phyloP scores from a whole-genome alignment of 2,113 vertebrate species.

The Hylia prasina region DNA sequence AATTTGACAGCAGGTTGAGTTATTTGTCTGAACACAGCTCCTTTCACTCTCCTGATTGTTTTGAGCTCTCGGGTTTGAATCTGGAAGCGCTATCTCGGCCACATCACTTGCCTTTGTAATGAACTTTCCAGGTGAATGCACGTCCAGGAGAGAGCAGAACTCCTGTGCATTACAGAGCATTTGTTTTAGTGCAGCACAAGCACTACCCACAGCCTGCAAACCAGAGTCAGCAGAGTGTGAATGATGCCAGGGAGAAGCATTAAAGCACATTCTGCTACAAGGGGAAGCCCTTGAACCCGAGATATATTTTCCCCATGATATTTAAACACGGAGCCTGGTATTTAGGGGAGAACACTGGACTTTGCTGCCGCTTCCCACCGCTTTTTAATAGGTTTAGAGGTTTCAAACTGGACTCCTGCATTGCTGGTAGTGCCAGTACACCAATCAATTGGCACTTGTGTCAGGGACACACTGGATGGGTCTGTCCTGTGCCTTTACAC shows the following conservation, averaged over 20 bases:
- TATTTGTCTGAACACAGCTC: background rate
- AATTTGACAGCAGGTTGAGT: background rate
- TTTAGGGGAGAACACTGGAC: background rate
- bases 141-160: background rate
- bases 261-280: slow-evolving; percentile 14
- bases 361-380: background rate
- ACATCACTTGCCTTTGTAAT: background rate
- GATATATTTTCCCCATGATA: background rate
- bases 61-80: background rate
- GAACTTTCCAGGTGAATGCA: slow-evolving; percentile 39
- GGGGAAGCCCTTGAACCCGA: background rate
- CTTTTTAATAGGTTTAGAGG: background rate
- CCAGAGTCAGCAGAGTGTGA: background rate
- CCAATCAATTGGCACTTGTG: background rate
- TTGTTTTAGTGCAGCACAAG: background rate
- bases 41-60: background rate
- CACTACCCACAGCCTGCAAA: background rate
- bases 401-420: background rate
- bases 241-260: background rate
- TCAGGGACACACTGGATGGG: background rate
- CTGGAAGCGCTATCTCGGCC: background rate
- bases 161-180: background rate
- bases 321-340: background rate
- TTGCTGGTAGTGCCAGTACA: background rate
- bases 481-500: background rate